Evolutionary conservation across 2,113 vertebrate species (phyloP).

Genomic region (Onychorhynchus coronatus): DNA sequence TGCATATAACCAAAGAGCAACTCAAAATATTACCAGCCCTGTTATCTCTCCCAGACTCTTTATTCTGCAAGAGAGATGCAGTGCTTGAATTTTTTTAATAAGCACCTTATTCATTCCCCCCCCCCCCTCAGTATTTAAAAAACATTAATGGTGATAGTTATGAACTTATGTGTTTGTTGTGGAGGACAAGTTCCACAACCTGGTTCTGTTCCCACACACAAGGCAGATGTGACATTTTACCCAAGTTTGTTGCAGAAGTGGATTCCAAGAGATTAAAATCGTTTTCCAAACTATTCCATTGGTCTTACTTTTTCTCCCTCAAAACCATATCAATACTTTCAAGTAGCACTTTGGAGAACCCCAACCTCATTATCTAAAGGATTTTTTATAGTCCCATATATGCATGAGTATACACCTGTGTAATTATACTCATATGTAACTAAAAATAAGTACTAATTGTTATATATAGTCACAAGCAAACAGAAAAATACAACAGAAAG

Average conservation of each 20-base stretch:
- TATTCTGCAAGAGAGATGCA: background rate
- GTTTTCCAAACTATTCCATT: background rate
- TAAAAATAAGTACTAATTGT: background rate
- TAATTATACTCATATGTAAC: background rate
- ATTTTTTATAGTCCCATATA: background rate
- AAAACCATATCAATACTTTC: background rate
- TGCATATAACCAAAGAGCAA: background rate
- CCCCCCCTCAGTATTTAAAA: background rate
- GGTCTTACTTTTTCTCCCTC: background rate
- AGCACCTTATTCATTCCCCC: accelerated
- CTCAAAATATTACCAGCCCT: background rate
- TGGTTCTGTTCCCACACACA: background rate
- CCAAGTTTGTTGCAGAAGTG: background rate
- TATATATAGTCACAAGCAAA: background rate
- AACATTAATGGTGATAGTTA: background rate
- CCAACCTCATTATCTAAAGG: background rate
- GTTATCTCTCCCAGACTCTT: background rate
- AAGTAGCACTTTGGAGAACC: background rate
- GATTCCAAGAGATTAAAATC: background rate
- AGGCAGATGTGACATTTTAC: background rate
- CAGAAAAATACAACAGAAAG: background rate
- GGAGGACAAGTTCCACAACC: background rate
- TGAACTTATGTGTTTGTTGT: background rate
- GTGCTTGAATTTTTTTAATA: background rate
- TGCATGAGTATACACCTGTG: background rate